Base-by-base conservation (phyloP, 1,140 invertebrate genomes). In the Eumaeus atala region DNA sequence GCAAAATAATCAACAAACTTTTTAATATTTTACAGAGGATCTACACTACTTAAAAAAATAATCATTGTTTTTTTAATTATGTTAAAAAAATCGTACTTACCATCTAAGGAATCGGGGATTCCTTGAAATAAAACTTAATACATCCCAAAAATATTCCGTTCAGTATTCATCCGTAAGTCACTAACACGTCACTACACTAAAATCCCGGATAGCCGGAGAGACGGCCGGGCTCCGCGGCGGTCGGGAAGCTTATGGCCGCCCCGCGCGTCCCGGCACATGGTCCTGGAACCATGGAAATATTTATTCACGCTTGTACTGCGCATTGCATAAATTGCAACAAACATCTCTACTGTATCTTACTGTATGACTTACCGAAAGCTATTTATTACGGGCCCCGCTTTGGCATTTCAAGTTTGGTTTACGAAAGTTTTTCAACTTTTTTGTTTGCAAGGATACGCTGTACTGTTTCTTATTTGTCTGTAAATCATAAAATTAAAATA, bases 261-360 rank as follows among this genome's bases (percentile, higher is more conserved):
- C 61, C 61, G 51, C 52, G 44, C 57, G 58, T 48, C 48, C 56
- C 56, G 60, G 53, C 62, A 58, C 67, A 59, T 58, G 62, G 59
- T 62, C 54, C 51, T 54, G 55, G 56, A 28, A 58, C 66, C 69
- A 75, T 69, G 67, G 64, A 74, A 77, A 73, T 70, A 74, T 70
- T 67, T 66, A 28, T 28, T 16, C 40, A 44, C 57, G 54, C 42
- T 53, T 59, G 67, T 71, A 68, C 66, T 68, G 67, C 74, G 73
- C 63, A 66, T 62, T 69, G 67, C 59, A 50, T 44, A 44, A 44
- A 44, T 44, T 44, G 40, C 40, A 44, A 44, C 40, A 44, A 44
- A 44, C 16, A 44, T 44, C 40, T 44, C 40, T 9, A 16, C 40
- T 9, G 21, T 28, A 28, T 28, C 21, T 28, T 28, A 28, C 21